Base-by-base conservation (phyloP, 1,140 invertebrate genomes). In the Drosophila lacertosa region DNA sequence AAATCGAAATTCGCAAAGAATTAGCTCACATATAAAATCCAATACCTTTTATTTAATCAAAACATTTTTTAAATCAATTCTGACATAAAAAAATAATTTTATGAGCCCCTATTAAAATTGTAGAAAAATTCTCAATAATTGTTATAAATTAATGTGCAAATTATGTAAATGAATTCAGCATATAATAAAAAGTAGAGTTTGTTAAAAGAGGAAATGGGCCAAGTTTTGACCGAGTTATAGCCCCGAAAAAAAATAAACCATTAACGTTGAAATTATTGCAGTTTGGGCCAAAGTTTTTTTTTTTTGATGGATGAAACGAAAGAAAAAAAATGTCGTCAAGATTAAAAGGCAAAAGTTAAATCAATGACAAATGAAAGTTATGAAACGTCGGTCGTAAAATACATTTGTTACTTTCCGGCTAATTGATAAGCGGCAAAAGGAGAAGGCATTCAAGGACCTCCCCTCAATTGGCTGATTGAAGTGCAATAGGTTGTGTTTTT, bases 291-390 rank as follows among this genome's bases (percentile, higher is more conserved):
- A 42, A 42, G 16, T 42, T 42, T 42, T 42, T 9, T 16, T 10
- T 10, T 2, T 11, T 20, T 42, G 40, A 42, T 42, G 40, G 40
- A 42, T 42, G 39, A n/a, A n/a, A n/a, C n/a, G n/a, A n/a, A n/a
- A n/a, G n/a, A n/a, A n/a, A n/a, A n/a, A 3, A 10, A 44, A 22
- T 64, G 48, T 47, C 40, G 62, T 3, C 11, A 15, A 55, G 62
- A 65, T 54, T 45, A 26, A 39, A 39, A 15, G 26, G 18, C 7
- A 11, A 11, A 48, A 45, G 29, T 63, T 48, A 68, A 60, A 39
- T 69, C 58, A 69, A 63, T 69, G 66, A 69, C 42, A 69, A 69
- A 54, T 63, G 66, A 69, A 48, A 48, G 57, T 68, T 68, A 62
- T 68, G 58, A 45, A 45, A 20, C 39, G 20, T 13, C 22, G 35